A percentile compares a stretch with the other conserved stretches of the same genome.
Conservation (phyloP, 2,797 vertebrate genomes). For the Acanthiza pusilla region DNA sequence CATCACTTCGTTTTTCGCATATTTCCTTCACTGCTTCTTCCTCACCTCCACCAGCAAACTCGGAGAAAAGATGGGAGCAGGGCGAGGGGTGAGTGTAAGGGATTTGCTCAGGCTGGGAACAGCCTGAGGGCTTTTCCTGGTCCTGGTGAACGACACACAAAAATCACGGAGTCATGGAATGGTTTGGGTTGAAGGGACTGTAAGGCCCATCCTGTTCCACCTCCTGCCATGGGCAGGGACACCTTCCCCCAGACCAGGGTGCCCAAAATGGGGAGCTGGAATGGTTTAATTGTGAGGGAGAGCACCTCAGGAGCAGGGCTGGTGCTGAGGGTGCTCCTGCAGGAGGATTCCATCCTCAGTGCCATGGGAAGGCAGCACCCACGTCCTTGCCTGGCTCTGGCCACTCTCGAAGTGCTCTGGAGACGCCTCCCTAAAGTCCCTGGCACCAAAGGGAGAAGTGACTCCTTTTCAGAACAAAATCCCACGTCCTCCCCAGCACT, state of each 20-base stretch:
- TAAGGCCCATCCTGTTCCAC: not conserved
- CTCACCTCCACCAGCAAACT: not conserved
- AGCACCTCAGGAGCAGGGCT: not conserved
- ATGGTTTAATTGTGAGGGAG: fast-evolving
- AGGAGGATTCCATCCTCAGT: fast-evolving
- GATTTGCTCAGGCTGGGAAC: not conserved
- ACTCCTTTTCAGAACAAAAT: not conserved
- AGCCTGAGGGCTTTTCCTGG: fast-evolving
- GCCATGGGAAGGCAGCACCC: fast-evolving
- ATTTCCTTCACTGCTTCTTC: not conserved
- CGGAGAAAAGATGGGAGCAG: not conserved
- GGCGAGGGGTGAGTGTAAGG: not conserved
- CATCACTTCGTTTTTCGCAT: not conserved
- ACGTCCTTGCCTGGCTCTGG: fast-evolving
- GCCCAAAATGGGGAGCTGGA: not conserved
- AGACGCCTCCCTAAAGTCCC: not conserved
- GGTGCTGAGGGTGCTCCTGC: not conserved
- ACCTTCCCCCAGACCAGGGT: fast-evolving
- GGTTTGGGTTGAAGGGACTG: not conserved
- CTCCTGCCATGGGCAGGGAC: no score
- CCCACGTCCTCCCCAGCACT: fast-evolving
- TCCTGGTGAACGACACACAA: fast-evolving
- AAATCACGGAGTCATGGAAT: fast-evolving
- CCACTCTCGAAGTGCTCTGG: fast-evolving
- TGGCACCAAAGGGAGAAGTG: fast-evolving